Conservation (phyloP, 2,888 invertebrate species). For the Rhamphomyia laevipes region DNA sequence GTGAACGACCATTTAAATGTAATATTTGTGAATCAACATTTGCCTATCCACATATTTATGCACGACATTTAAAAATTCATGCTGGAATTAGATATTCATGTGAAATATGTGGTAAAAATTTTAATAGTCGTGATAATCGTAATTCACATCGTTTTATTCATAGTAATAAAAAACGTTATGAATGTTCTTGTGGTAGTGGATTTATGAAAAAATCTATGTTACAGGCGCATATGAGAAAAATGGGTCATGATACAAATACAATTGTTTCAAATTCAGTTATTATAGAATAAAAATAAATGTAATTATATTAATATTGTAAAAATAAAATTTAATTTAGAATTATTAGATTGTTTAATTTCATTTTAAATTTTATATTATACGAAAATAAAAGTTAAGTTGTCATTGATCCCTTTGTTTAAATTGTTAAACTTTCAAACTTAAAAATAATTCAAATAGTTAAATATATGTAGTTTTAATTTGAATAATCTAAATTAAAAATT, state of each 20-base stretch:
- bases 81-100: slow-evolving; percentile 64
- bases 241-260: slow-evolving; percentile 58
- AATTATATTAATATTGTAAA: too few species aligned
- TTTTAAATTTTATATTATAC: too few species aligned
- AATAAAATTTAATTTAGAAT: too few species aligned
- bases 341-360: too few species aligned
- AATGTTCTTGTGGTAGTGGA: slow-evolving; percentile 69
- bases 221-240: slow-evolving; percentile 59
- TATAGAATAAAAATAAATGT: too few species aligned
- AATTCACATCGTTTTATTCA: slow-evolving; percentile 78
- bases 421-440: too few species aligned
- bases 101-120: slow-evolving; percentile 72
- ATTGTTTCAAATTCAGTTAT: slow-evolving; percentile 33
- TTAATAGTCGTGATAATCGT: slow-evolving; percentile 72
- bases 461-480: too few species aligned
- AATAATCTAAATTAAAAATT: too few species aligned
- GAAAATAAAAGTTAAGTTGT: too few species aligned
- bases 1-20: slow-evolving; percentile 66
- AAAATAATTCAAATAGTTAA: too few species aligned
- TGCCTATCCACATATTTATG: slow-evolving; percentile 71
- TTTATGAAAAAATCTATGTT: slow-evolving; percentile 74
- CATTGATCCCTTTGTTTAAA: too few species aligned
- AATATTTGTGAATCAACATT: slow-evolving; percentile 63
- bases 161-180: slow-evolving; percentile 77
- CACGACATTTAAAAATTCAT: slow-evolving; percentile 61